Conservation (phyloP, 1,140 invertebrate genomes). For the Sitobion miscanthi region DNA sequence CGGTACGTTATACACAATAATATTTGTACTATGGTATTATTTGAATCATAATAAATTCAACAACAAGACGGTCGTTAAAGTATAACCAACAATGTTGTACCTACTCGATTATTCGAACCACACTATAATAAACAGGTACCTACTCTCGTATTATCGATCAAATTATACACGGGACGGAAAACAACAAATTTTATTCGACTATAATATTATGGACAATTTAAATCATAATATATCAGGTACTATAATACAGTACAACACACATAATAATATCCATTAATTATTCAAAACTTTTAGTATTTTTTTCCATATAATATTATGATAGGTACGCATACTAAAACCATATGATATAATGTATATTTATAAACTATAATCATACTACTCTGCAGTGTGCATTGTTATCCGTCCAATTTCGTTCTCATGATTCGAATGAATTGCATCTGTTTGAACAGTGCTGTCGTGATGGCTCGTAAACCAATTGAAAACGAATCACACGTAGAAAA, state of each 20-base stretch:
- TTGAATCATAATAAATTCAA: background rate
- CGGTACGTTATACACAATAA: background rate
- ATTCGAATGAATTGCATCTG: background rate
- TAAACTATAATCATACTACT: background rate
- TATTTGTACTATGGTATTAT: background rate
- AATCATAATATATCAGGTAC: background rate
- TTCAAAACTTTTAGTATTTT: background rate
- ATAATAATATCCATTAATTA: background rate
- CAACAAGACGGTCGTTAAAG: background rate
- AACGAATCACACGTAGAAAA: background rate
- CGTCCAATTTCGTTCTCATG: background rate
- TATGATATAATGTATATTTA: background rate
- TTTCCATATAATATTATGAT: background rate
- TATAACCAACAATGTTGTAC: background rate
- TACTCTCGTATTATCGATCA: background rate
- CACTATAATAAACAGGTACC: background rate
- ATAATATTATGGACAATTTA: background rate
- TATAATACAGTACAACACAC: no score
- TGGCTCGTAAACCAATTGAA: slow-evolving; percentile 29
- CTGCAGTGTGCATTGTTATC: background rate
- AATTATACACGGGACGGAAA: background rate
- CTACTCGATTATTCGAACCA: background rate
- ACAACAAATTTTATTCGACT: background rate
- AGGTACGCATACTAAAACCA: background rate
- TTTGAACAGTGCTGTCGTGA: background rate